Evolutionary conservation across 2,113 vertebrate genomes (phyloP).

Genomic region (Peromyscus leucopus): DNA sequence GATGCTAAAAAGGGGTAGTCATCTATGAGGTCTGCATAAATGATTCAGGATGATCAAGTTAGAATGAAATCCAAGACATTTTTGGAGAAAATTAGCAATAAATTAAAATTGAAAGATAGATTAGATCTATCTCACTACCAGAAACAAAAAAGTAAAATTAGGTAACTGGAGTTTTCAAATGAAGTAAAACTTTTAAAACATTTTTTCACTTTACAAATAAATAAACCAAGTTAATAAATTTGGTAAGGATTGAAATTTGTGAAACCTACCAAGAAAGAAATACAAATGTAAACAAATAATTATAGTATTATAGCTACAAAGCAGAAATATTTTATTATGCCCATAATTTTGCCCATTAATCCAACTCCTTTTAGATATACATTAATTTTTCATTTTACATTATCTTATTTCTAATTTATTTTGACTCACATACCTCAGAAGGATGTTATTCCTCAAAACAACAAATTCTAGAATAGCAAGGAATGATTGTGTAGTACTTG

Average conservation of each 20-base stretch:
- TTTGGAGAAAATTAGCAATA: not conserved
- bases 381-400: not conserved
- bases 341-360: not conserved
- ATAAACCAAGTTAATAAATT: not conserved
- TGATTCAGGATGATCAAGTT: not conserved
- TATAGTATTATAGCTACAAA: not conserved
- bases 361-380: not conserved
- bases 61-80: not conserved
- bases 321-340: not conserved
- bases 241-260: not conserved
- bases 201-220: not conserved
- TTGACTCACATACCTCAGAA: not conserved
- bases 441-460: not conserved
- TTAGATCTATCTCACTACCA: not conserved
- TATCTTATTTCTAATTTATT: constrained; percentile 3
- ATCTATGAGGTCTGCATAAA: not conserved
- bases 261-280: not conserved
- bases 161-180: not conserved
- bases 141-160: not conserved
- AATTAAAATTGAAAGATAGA: not conserved
- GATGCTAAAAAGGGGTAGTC: not conserved
- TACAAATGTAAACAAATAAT: not conserved
- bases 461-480: not conserved
- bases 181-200: not conserved
- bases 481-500: rapidly evolving